These are phyloP conservation scores for Seira ritae DNA, from an alignment of 2,888 invertebrate species.

Conservation along the genomic window DNA sequence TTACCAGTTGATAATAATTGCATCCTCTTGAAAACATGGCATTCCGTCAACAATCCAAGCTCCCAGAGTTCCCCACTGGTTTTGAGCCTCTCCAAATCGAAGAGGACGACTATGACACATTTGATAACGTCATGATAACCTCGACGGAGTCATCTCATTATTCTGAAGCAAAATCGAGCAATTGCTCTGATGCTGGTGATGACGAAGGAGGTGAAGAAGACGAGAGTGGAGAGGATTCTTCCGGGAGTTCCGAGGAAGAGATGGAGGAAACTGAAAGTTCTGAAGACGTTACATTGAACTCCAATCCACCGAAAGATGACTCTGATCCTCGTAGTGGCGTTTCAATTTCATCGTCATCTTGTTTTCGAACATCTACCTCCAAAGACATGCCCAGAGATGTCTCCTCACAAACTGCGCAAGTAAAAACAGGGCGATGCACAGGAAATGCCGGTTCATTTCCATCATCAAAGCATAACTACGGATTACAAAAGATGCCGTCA, in stretches of 20 bases:
- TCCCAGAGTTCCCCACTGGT: constrained; percentile 53
- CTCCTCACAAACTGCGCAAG: constrained; percentile 28
- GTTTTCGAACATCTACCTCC: constrained; percentile 33
- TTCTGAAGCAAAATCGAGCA: constrained; percentile 38
- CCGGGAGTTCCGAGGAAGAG: constrained; percentile 54
- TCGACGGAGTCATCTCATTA: constrained; percentile 2
- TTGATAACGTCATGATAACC: constrained; percentile 28
- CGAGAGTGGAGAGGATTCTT: constrained; percentile 49
- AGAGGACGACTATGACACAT: constrained; percentile 52
- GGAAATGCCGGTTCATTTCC: not conserved
- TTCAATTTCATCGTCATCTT: constrained; percentile 25
- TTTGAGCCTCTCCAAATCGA: constrained; percentile 71
- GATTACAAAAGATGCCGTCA: constrained; percentile 71
- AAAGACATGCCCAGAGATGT: constrained; percentile 48
- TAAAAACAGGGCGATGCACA: not conserved
- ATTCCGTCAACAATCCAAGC: constrained; percentile 31
- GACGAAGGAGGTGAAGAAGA: constrained; percentile 27
- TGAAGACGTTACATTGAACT: constrained; percentile 44
- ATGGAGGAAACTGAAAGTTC: constrained; percentile 46
- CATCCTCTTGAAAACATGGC: constrained; percentile 21
- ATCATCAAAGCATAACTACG: constrained; percentile 50
- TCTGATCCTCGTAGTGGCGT: constrained; percentile 18
- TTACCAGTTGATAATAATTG: too few relatives aligned
- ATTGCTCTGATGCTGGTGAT: constrained; percentile 47
- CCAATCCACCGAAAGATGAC: constrained; percentile 54